phyloP scores from a whole-genome alignment of 35 echinoderm and acorn worm genomes.

The Strongylocentrotus purpuratus region DNA sequence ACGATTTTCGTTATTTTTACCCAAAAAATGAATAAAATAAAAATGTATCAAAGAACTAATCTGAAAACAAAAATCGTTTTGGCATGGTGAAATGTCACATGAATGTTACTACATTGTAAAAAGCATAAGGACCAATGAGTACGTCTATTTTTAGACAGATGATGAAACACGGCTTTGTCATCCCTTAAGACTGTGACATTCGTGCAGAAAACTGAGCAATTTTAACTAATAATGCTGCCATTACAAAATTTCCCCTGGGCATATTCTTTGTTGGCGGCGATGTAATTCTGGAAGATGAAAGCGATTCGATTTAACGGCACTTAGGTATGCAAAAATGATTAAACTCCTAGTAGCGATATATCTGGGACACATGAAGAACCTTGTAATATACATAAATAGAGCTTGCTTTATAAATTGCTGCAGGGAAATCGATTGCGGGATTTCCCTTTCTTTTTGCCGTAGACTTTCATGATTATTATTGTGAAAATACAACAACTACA shows the following conservation, averaged over 20 bases:
- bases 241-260: not conserved
- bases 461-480: not conserved
- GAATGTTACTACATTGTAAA: no score
- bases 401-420: not conserved
- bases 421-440: not conserved
- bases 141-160: no score
- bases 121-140: no score
- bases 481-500: no score
- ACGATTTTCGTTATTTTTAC: no score
- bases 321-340: not conserved
- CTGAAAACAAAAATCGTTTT: no score
- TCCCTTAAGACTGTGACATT: not conserved
- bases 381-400: not conserved
- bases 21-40: no score
- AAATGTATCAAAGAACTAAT: no score
- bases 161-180: no score
- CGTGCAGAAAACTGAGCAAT: not conserved
- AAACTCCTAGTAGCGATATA: not conserved
- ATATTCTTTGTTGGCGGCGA: not conserved
- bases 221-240: not conserved
- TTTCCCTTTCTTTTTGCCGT: not conserved
- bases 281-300: not conserved
- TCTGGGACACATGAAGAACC: not conserved
- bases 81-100: no score
- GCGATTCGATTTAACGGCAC: not conserved